Evolutionary conservation across 1,140 invertebrate genomes (phyloP), one percentile per base, ranked within the genome.

Genomic region (Megalonaias nervosa): DNA sequence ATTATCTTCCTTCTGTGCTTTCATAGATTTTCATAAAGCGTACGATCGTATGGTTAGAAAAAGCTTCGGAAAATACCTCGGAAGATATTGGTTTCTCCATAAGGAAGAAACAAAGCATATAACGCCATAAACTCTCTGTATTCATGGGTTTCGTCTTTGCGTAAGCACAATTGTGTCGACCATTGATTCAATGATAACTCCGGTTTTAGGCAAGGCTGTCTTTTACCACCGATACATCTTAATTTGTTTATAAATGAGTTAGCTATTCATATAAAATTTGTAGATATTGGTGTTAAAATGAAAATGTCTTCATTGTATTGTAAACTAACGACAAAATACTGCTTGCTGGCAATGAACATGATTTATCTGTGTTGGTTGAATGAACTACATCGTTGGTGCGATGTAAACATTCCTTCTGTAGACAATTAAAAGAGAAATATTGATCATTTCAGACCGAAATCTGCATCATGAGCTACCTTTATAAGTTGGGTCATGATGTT

Each of bases 11-110:
- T 74, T 74, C 56, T 11, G 55, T 14, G 65, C 74, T 12, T 75
- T 77, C 48, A 74, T 81, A n/a, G 80, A 78, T 60, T 78, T 81
- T 59, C 21, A 31, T 12, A 77, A 74, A 23, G 80, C 75, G 38
- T 78, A 74, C 59, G 80, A 78, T 57, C 16, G n/a, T 4, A 67
- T 74, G 26, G 26, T 67, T 38, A 73, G 71, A 48, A 31, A 38
- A 17, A n/a, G 13, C 31, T 74, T 2, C 67, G 23, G 48, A 26
- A 60, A 48, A 71, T 48, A 67, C 48, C 71, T 59, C 0, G 21
- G 23, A 31, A 65, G n/a, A 67, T 71, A 26, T 68, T 68, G 13
- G 55, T 77, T n/a, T 23, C 11, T n/a, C 31, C 57, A 31, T 5
- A 31, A 31, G 5, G 5, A 31, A 1, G 5, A 31, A 31, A 31